Percentiles rank a stretch among this genome's conserved stretches.
Conservation (phyloP, 1,140 invertebrate genomes). For the Araneus ventricosus region DNA sequence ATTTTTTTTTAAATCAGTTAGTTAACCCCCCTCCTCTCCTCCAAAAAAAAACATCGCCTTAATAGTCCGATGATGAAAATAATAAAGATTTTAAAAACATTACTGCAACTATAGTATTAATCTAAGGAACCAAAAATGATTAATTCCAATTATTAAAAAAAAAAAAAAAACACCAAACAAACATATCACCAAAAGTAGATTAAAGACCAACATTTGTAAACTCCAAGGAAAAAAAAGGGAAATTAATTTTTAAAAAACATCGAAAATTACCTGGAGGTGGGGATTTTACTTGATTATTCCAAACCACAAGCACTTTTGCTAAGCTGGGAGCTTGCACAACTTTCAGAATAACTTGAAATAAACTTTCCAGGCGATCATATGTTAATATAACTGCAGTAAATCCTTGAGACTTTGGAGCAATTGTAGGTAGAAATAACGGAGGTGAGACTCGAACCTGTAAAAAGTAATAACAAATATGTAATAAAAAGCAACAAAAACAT, state of each 20-base stretch:
- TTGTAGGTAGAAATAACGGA: conserved; percentile 91
- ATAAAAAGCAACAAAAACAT: too few species aligned
- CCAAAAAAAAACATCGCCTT: too few species aligned
- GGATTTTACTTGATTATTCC: conserved; percentile 94
- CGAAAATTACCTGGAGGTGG: conserved; percentile 83
- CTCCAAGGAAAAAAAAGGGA: background rate
- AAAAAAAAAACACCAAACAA: background rate
- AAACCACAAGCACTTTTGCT: conserved; percentile 92
- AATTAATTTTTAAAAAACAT: background rate
- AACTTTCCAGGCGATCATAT: conserved; percentile 92
- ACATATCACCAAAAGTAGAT: background rate
- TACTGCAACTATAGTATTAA: too few species aligned
- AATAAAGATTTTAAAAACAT: too few species aligned
- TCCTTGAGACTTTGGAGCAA: conserved; percentile 89
- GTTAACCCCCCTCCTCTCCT: too few species aligned
- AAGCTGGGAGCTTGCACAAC: conserved; percentile 90
- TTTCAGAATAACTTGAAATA: conserved; percentile 91
- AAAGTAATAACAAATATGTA: background rate
- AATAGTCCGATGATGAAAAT: too few species aligned
- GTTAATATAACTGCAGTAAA: conserved; percentile 96
- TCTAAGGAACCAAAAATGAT: conserved; percentile 84
- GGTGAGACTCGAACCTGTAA: conserved; percentile 78
- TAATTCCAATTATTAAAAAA: background rate
- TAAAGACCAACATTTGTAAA: background rate
- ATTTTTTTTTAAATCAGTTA: too few species aligned